Evolutionary conservation across 1,140 invertebrate species (phyloP), one percentile per base, ranked within the genome.

Genomic region (Drosophila insularis): DNA sequence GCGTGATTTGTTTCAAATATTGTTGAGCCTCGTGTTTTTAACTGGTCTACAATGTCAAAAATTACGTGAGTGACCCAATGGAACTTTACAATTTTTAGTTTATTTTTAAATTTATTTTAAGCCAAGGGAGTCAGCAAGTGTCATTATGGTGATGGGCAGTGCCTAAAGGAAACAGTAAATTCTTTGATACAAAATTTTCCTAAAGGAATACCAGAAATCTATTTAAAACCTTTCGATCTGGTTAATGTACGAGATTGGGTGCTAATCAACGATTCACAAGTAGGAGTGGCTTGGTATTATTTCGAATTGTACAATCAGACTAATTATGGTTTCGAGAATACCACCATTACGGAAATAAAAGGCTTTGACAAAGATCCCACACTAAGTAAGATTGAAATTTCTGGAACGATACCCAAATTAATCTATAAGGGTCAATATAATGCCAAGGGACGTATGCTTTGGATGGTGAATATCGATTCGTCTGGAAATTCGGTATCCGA

Each of bases 251-350:
- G 67, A 19, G 73, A 85, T 23, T 69, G 63, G 66, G 11, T 85
- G 10, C 39, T 85, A 31, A 63, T 80, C 40, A 71, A 85, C 50
- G 77, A 85, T 63, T 53, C 64, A 10, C 77, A 67, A 37, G 74
- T 74, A 21, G 81, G 74, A 2, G 78, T 55, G 1, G 70, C 71
- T 27, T 85, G 81, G 81, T 80, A 78, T 39, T 63, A 40, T 40
- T 80, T 85, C 14, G 11, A 78, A 1, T 58, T 85, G 11, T 7
- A 74, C 11, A 73, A 86, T 46, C 81, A 86, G 50, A 59, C 72
- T 0, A 86, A 81, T 53, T 74, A 75, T 37, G 81, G 81, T 2
- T 86, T 86, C 13, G 81, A 86, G 56, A 86, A 86, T 37, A 86
- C 74, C 21, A 86, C 81, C 0, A 86, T 86, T 39, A 80, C 77